Conservation (phyloP, 1,140 invertebrate genomes). For the Psix sp. region DNA sequence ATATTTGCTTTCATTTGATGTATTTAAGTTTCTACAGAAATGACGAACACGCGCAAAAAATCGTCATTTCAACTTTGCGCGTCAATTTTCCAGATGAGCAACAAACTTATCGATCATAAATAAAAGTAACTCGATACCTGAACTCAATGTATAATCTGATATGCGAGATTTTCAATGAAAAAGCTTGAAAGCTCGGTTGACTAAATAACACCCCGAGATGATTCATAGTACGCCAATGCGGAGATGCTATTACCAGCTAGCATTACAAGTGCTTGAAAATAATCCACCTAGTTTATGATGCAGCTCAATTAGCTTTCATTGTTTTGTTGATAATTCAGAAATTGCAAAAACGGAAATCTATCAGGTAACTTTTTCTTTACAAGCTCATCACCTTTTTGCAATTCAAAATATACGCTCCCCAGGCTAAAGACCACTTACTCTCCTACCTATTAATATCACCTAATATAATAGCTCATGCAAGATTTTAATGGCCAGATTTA, state of each 20-base stretch:
- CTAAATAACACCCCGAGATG: constrained; percentile 13
- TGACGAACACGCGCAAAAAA: too few species aligned
- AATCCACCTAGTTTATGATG: constrained; percentile 15
- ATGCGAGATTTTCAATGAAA: constrained; percentile 31
- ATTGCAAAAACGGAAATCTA: background rate
- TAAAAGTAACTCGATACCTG: constrained; percentile 17
- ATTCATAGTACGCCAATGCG: constrained; percentile 19
- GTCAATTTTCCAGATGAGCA: background rate
- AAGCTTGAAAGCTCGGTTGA: constrained; percentile 5
- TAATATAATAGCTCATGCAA: constrained; percentile 9
- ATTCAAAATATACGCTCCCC: constrained; percentile 5
- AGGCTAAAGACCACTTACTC: background rate
- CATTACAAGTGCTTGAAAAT: constrained; percentile 13
- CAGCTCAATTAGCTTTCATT: constrained; percentile 17
- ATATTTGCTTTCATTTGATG: too few species aligned
- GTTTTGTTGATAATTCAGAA: constrained; percentile 18
- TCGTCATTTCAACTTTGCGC: background rate
- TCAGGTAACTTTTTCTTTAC: too few species aligned
- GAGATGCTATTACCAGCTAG: constrained; percentile 20
- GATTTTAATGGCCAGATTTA: constrained; percentile 25
- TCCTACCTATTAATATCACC: constrained; percentile 11
- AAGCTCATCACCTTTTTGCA: background rate
- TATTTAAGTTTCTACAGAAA: too few species aligned
- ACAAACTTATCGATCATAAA: constrained; percentile 3
- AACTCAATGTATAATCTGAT: constrained; percentile 16